Evolutionary conservation across 2,113 vertebrate species (phyloP), one percentile per base, ranked within the genome.

Genomic region (Aegithalos caudatus): DNA sequence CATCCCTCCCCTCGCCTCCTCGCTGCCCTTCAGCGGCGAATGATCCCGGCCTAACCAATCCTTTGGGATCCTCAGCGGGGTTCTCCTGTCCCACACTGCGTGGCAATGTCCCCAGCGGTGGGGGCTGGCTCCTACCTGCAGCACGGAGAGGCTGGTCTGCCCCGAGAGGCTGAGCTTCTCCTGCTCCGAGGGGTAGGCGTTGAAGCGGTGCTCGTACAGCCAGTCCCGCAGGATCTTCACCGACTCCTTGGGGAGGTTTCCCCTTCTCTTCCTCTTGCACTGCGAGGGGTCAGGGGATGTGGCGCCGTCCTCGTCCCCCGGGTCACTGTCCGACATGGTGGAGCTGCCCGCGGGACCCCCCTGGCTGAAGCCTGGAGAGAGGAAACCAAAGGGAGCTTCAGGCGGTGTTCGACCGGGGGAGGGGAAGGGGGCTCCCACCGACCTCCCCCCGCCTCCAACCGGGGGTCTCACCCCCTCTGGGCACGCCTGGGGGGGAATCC

Each of bases 131-230:
- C 98, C 97, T 95, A 99, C 99, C 99, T 99, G 99, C 61, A 99
- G 98, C 94, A 99, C 98, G 0, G 99, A 99, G 80, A 99, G 98
- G 92, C 98, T 98, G 83, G 99, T 99, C 95, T 99, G 98, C 29
- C 98, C 98, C 0, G 99, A 99, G 87, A 99, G 98, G 88, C 98
- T 98, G 70, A 98, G 98, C 72, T 99, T 99, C 98, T 99, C 99
- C 95, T 99, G 98, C 96, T 99, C 99, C 0, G 99, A 99, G 1
- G 99, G 99, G 92, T 99, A 99, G 51, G 99, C 99, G 2, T 99
- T 99, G 97, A 99, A 99, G 83, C 99, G 98, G 82, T 99, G 99
- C 86, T 99, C 97, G 10, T 99, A 99, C 44, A 99, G 98, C 99
- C 99, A 99, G 97, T 98, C 98, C 29, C 99, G 98, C 23, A 99